Evolutionary conservation across 53 echinoderm and acorn worm genomes (phyloP), one percentile per base, ranked within the genome.

Genomic region (Apostichopus leukothele): DNA sequence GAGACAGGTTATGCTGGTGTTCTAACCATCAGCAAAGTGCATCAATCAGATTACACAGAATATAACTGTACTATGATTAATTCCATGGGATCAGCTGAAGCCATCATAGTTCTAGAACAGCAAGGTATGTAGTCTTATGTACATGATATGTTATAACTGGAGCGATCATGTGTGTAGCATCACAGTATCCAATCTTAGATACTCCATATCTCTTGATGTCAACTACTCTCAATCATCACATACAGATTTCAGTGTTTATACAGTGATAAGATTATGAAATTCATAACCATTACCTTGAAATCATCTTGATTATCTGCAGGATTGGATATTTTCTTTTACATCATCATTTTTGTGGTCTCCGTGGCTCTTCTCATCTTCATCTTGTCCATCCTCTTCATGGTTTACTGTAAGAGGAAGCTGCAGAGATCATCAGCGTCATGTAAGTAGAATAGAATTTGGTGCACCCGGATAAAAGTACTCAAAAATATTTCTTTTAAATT

Each of bases 11-110:
- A 92, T n/a, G 52, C 89, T 12, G 95, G 96, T 53, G 76, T 86
- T 52, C 92, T 96, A 12, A 83, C 67, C 9, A 96, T 96, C 19
- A 89, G 90, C 11, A 88, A 81, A 53, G 95, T 92, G 1, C 53
- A 90, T 76, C 79, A 52, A 4, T 85, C 74, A 4, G 96, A 96
- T 88, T 95, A 91, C 61, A 88, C 51, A 7, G 76, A 89, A 7
- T 96, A 95, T 83, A 96, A 96, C 84, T 96, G 96, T 86, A 96
- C 96, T 26, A 89, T 96, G 86, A 88, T 77, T 53, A 95, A 96
- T 23, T 88, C 89, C 7, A 86, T 91, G 1, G 96, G 96, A 3
- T 63, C 87, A 3, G 53, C 86, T 50, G 90, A 93, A 4, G 63
- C 89, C 39, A 81, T 96, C 6, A 91, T 96, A 61, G 85, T 76